Evolutionary conservation across 2,888 invertebrate species (phyloP).

Genomic region (Drosophila anceps): DNA sequence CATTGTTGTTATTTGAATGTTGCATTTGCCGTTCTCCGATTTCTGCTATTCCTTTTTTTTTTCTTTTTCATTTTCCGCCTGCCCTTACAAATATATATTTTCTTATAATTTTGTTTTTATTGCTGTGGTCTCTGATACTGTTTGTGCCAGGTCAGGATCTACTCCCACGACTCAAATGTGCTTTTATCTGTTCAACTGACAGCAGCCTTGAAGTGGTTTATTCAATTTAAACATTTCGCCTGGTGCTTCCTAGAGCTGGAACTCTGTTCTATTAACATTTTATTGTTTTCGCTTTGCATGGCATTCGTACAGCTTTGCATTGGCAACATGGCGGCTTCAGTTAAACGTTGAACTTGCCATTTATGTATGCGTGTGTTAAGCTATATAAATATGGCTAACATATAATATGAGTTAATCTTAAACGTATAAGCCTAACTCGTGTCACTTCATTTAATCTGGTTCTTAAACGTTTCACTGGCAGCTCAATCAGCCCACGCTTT

Average conservation of each 20-base stretch:
- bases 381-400: neutral
- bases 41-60: neutral
- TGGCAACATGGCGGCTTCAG: neutral
- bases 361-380: neutral
- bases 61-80: neutral
- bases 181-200: neutral
- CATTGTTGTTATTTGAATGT: slow-evolving; percentile 32
- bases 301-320: neutral
- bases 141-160: no score
- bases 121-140: neutral
- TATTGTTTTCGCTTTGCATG: no score
- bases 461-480: slow-evolving; percentile 1
- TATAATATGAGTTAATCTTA: neutral
- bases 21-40: slow-evolving; percentile 20
- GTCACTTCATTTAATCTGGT: neutral
- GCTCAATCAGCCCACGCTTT: neutral
- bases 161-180: no score
- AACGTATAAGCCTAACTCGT: neutral
- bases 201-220: neutral
- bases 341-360: neutral
- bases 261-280: neutral
- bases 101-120: slow-evolving; percentile 9
- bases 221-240: neutral
- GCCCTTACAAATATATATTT: slow-evolving; percentile 1
- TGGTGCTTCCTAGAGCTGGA: neutral